These are phyloP conservation scores for Drosophila melanocephala DNA, from an alignment of 2,888 invertebrate genomes.

Conservation along the genomic window DNA sequence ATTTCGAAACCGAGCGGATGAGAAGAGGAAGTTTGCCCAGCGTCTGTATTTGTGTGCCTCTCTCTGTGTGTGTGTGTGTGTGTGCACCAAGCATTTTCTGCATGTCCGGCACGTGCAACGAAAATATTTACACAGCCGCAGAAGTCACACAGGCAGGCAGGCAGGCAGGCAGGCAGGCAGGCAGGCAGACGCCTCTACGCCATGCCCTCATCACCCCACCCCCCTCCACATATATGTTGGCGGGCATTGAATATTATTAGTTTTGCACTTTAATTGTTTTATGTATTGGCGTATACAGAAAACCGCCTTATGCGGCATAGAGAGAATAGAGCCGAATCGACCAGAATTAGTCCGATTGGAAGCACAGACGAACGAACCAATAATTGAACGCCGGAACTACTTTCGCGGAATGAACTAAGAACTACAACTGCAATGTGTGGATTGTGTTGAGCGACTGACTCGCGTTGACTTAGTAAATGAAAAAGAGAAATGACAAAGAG, in stretches of 20 bases:
- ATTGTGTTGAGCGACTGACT: background rate
- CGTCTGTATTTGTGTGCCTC: constrained; percentile 37
- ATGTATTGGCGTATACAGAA: background rate
- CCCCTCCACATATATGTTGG: background rate
- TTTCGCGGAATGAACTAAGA: background rate
- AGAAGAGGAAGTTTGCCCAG: constrained; percentile 41
- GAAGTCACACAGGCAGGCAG: constrained; percentile 8
- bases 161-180: background rate
- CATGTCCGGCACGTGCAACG: constrained; percentile 60
- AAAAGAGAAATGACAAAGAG: background rate
- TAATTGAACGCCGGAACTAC: background rate
- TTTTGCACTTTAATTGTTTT: background rate
- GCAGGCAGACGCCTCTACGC: background rate
- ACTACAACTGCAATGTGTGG: background rate
- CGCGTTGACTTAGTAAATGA: background rate
- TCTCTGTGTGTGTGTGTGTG: background rate
- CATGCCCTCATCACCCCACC: background rate
- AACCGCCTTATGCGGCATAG: background rate
- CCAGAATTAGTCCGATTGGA: background rate
- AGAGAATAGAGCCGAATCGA: background rate
- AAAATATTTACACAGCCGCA: constrained; percentile 62
- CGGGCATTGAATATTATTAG: constrained; percentile 23
- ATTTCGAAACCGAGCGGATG: constrained; percentile 8
- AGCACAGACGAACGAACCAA: background rate
- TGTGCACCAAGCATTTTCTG: constrained; percentile 71